Evolutionary conservation across 2,888 invertebrate species (phyloP), one percentile per base, ranked within the genome.

Genomic region (Ichneumoninae sp.): DNA sequence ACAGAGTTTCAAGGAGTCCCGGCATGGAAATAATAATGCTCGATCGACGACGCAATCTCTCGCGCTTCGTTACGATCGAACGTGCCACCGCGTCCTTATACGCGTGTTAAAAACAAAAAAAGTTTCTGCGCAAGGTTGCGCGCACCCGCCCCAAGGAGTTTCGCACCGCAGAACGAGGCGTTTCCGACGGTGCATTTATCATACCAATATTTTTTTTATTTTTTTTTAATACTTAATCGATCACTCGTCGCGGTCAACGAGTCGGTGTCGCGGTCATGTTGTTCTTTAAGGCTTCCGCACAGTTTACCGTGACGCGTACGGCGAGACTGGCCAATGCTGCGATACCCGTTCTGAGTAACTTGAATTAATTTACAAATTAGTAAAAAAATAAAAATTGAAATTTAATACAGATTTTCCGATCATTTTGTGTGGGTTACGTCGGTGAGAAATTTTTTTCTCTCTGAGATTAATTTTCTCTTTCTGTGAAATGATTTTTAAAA

Each of bases 181-280:
- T 50, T 60, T 47, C 47, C 60, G 63, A 44, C 16, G 22, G 30
- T 50, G 68, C 52, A 66, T 66, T 78, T 52, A 52, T 78, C 44
- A 33, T 74, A 78, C 47, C 1, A 74, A 77, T 73, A 26, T 40
- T 40, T 40, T 40, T 40, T 69, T 74, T 60, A 3, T 7, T 57
- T 74, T 22, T 44, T 40, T 60, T 50, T 57, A 16, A 74, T 80
- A 54, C 1, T 10, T 8, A 44, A 26, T 57, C 57, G 57, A 22
- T 75, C 6, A 33, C 69, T 65, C 40, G 36, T 74, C 57, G 60
- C 73, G 54, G 63, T 40, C 44, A 74, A 57, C 36, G 71, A 57
- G 16, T 44, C 44, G 16, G 3, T 13, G 16, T 16, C 44, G 4
- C 44, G 44, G 13, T 44, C 44, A 44, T 44, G 13, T 44, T 44